phyloP scores from a whole-genome alignment of 2,797 vertebrate species.

The Myiotriccus ornatus region DNA sequence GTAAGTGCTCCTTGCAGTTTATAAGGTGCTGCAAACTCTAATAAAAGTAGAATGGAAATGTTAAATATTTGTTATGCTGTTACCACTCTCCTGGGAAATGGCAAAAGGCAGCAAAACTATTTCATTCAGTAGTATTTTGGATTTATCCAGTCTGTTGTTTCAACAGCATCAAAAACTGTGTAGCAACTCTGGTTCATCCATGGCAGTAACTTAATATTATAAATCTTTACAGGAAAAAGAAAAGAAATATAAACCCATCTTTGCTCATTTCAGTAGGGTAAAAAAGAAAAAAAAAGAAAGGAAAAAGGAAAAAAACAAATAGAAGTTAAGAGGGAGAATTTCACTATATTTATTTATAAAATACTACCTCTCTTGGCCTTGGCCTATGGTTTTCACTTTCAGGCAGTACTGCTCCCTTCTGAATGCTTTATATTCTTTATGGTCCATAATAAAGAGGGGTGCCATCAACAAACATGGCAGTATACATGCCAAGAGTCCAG shows the following conservation, averaged over 20 bases:
- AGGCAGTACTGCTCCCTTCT: background rate
- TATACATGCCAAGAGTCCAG: background rate
- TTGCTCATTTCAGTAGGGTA: background rate
- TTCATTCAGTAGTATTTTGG: background rate
- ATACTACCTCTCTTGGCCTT: background rate
- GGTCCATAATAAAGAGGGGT: background rate
- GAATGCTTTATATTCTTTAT: background rate
- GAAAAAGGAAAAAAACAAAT: background rate
- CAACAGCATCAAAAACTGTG: background rate
- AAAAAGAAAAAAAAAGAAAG: background rate
- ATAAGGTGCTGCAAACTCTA: background rate
- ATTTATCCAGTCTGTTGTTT: background rate
- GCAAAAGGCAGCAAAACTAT: background rate
- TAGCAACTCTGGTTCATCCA: background rate
- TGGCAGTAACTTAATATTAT: background rate
- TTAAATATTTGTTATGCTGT: background rate
- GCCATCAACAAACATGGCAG: background rate
- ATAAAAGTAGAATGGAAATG: conserved; percentile 1
- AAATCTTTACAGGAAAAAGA: background rate
- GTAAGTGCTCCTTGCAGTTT: background rate
- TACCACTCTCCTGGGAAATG: background rate
- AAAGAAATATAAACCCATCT: background rate
- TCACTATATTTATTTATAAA: background rate
- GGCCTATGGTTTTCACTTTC: background rate
- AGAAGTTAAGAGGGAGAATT: background rate